Evolutionary conservation across 1,140 invertebrate genomes (phyloP).

Genomic region (Brachionus rubens): DNA sequence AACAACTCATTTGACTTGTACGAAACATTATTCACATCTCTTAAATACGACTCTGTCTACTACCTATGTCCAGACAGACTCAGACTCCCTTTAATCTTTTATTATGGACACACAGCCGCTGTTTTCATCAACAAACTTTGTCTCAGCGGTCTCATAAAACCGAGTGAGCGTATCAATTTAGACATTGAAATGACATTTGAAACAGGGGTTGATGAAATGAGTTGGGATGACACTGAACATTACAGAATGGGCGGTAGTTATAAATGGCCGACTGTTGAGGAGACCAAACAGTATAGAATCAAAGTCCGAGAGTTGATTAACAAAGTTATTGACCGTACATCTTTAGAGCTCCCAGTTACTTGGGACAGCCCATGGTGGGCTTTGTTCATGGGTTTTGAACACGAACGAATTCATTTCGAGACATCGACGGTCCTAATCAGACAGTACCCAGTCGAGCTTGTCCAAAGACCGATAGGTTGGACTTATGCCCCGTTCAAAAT

Average conservation of each 20-base stretch:
- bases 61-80: conserved; percentile 53
- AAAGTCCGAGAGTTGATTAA: conserved; percentile 54
- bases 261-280: conserved; percentile 55
- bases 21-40: background rate
- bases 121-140: conserved; percentile 59
- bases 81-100: conserved; percentile 59
- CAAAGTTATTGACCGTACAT: conserved; percentile 55
- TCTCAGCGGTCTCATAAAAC: conserved; percentile 54
- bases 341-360: conserved; percentile 56
- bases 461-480: conserved; percentile 54
- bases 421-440: conserved; percentile 59
- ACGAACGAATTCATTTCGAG: conserved; percentile 59
- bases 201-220: conserved; percentile 61
- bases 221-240: conserved; percentile 58
- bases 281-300: conserved; percentile 55
- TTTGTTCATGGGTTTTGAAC: conserved; percentile 59
- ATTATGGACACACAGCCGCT: conserved; percentile 58
- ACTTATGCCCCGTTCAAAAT: conserved; percentile 53
- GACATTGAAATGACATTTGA: conserved; percentile 58
- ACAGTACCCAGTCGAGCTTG: conserved; percentile 55
- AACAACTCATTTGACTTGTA: conserved; percentile 35
- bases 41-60: conserved; percentile 20
- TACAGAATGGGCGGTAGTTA: conserved; percentile 56
- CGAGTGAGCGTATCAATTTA: conserved; percentile 53
- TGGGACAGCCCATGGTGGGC: conserved; percentile 58